These are phyloP conservation scores for Aphidoletes aphidimyza DNA, from an alignment of 2,888 invertebrate genomes.

Conservation along the genomic window DNA sequence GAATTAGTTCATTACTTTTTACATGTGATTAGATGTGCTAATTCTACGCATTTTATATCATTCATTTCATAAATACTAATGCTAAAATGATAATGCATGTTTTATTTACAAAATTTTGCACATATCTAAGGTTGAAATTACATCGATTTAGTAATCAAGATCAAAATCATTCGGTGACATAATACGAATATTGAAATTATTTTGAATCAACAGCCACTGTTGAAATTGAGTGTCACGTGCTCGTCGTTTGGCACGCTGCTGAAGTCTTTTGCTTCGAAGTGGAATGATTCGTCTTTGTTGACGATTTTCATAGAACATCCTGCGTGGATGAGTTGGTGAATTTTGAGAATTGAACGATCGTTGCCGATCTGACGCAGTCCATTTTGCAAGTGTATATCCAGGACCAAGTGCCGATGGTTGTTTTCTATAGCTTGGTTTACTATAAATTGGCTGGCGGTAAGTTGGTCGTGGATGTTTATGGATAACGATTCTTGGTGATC, in stretches of 20 bases:
- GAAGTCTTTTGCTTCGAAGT: neutral
- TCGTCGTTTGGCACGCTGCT: neutral
- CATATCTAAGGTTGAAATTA: neutral
- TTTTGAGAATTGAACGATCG: neutral
- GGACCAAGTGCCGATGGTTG: no score
- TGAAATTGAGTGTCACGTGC: conserved; percentile 1
- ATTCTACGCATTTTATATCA: neutral
- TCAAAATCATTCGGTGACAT: conserved; percentile 24
- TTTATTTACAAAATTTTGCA: conserved; percentile 4
- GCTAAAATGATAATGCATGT: neutral
- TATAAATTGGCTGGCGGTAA: neutral
- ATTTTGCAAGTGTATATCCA: no score
- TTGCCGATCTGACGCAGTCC: neutral
- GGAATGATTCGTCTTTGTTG: neutral
- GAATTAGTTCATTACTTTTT: no score
- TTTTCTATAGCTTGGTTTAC: neutral
- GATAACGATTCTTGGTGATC: conserved; percentile 55
- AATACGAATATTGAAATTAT: conserved; percentile 39
- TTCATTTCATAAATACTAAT: neutral
- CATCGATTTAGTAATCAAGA: neutral
- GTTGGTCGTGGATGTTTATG: conserved; percentile 52
- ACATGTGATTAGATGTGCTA: neutral
- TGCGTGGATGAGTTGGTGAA: neutral
- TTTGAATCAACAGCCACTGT: conserved; percentile 49
- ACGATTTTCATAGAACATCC: neutral